phyloP scores from a whole-genome alignment of 2,797 vertebrate species.

The Urophycis tenuis region DNA sequence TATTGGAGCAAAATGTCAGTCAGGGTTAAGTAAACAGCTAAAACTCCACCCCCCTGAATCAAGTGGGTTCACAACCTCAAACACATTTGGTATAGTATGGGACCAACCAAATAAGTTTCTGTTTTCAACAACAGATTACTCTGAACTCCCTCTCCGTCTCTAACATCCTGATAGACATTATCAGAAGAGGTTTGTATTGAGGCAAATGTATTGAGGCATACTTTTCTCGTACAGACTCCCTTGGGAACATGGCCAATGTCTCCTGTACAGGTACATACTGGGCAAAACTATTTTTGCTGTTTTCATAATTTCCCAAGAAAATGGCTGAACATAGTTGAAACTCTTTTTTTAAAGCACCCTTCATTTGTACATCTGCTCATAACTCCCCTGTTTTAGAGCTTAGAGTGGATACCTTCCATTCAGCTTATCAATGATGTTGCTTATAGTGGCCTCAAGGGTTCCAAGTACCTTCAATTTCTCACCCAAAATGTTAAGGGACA shows the following conservation, averaged over 20 bases:
- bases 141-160: conserved; percentile 11
- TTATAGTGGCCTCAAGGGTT: neutral
- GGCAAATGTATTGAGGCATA: conserved; percentile 3
- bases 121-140: conserved; percentile 6
- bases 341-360: neutral
- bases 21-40: neutral
- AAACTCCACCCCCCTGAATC: conserved; percentile 3
- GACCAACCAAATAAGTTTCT: neutral
- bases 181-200: neutral
- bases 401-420: neutral
- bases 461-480: neutral
- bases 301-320: neutral
- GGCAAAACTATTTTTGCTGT: conserved; percentile 7
- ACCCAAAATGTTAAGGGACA: neutral
- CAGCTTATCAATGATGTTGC: neutral
- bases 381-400: neutral
- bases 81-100: conserved; percentile 14
- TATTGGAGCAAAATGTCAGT: no score
- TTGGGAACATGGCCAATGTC: conserved; percentile 17
- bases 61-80: conserved; percentile 26
- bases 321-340: neutral
- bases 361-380: neutral
- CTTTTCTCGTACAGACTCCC: conserved; percentile 16
- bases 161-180: conserved; percentile 8
- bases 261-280: conserved; percentile 11